Base-by-base conservation (phyloP, 2,797 vertebrate species). In the Perodicticus potto region DNA sequence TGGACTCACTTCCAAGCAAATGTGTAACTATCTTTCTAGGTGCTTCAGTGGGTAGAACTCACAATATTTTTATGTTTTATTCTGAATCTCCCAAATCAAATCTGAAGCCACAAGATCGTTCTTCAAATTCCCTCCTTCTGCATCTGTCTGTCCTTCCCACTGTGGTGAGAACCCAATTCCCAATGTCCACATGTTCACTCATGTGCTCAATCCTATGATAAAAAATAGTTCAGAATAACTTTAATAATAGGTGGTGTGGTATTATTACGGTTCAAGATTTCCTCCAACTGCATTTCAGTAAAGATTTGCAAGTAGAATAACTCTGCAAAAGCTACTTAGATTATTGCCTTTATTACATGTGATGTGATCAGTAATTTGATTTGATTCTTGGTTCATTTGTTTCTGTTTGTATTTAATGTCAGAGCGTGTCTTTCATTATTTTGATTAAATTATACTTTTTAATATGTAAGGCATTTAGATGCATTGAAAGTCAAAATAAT, bases 401-500 rank as follows among this genome's bases (percentile, higher is more conserved):
- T 25, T 70, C 37, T n/a, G 3, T 16, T 32, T 76, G 37, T 45
- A 29, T 82, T 61, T 73, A 88, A 72, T 89, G 63, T 89, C 40
- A 29, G 13, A 1, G 7, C 32, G 74, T 32, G 73, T 32, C 84
- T 87, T 82, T 86, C 73, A 86, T 73, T 91, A 86, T 74, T 91
- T 86, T 55, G 4, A 65, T 73, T 86, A 57, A 13, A 45, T 45
- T 80, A 45, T 91, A 70, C 3, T 53, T 78, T 78, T 72, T 78
- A 72, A 63, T 43, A 65, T 63, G 11, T 45, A 53, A 81, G 65
- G 8, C 84, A 67, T 43, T 84, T 59, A 77, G 40, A 45, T 67
- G 23, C 61, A 57, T 72, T n/a, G 22, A 72, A 86, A 86, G 25
- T 83, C 89, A 91, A 81, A 91, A 82, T 57, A 73, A 57, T 2